Percentiles rank a stretch among this genome's conserved stretches.
phyloP scores from a whole-genome alignment of 1,140 invertebrate species.

The Drosophila persimilis region DNA sequence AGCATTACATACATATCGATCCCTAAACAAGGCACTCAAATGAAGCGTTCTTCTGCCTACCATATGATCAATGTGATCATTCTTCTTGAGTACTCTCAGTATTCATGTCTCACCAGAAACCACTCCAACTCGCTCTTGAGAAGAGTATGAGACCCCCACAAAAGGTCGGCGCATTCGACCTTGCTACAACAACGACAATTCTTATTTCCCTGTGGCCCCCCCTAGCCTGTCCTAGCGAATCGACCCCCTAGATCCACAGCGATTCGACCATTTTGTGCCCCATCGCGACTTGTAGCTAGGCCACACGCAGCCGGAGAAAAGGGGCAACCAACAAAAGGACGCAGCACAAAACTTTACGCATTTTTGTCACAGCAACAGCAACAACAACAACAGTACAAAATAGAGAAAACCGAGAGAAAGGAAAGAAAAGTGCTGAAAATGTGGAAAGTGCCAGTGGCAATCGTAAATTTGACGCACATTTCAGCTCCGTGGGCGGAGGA shows the following conservation, averaged over 20 bases:
- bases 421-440: constrained; percentile 62
- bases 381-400: constrained; percentile 12
- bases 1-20: too few relatives aligned
- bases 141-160: constrained; percentile 21
- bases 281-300: constrained; percentile 62
- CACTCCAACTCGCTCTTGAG: neutral
- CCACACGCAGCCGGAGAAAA: constrained; percentile 42
- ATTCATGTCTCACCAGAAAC: too few relatives aligned
- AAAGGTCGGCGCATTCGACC: constrained; percentile 32
- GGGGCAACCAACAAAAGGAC: constrained; percentile 41
- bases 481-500: constrained; percentile 27
- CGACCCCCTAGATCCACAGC: constrained; percentile 9
- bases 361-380: constrained; percentile 46
- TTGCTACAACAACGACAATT: constrained; percentile 38
- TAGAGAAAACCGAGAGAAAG: neutral
- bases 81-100: too few relatives aligned
- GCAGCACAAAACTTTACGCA: constrained; percentile 62
- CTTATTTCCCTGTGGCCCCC: constrained; percentile 14
- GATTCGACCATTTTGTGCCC: constrained; percentile 37
- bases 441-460: constrained; percentile 65
- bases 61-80: too few relatives aligned
- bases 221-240: neutral
- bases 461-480: constrained; percentile 72
- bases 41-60: neutral
- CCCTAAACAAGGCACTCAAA: neutral